A percentile compares a stretch with the other conserved stretches of the same genome.
These are phyloP conservation scores for Helicoverpa armigera DNA, from an alignment of 1,140 invertebrate genomes.

Conservation along the genomic window DNA sequence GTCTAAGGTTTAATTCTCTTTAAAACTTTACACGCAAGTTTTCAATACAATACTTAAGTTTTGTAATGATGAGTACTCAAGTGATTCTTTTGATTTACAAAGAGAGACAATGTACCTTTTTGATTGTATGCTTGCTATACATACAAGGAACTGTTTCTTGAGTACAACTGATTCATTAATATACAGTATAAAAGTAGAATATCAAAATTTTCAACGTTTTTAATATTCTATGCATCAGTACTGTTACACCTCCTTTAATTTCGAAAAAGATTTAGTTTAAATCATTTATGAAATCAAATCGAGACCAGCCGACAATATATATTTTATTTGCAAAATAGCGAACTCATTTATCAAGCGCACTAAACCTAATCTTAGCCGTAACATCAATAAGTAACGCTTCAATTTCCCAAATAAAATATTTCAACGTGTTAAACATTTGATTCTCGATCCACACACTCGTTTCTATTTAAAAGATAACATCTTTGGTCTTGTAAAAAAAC, in stretches of 20 bases:
- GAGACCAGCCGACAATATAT: conserved; percentile 2
- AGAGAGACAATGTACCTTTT: not conserved
- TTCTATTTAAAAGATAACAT: conserved; percentile 74
- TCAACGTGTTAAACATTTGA: conserved; percentile 39
- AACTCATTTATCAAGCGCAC: conserved; percentile 26
- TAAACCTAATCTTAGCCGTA: conserved; percentile 23
- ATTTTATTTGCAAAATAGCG: conserved; percentile 28
- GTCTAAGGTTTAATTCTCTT: conserved; percentile 69
- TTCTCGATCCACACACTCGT: conserved; percentile 51
- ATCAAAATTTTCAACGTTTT: too few relatives aligned
- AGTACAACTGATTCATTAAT: too few relatives aligned
- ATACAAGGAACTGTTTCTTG: too few relatives aligned
- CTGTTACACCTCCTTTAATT: too few relatives aligned
- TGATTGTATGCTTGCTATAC: too few relatives aligned
- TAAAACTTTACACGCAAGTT: conserved; percentile 69
- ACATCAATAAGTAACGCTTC: conserved; percentile 30
- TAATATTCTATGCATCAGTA: too few relatives aligned
- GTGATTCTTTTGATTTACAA: conserved; percentile 2
- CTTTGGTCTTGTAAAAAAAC: conserved; percentile 65
- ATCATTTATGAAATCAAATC: not conserved
- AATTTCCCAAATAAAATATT: conserved; percentile 36
- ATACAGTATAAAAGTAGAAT: too few relatives aligned
- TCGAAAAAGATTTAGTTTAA: not conserved
- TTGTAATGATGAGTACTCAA: conserved; percentile 52
- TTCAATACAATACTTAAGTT: conserved; percentile 70